Evolutionary conservation across 2,797 vertebrate species (phyloP), one percentile per base, ranked within the genome.

Genomic region (Cheirogaleus major): DNA sequence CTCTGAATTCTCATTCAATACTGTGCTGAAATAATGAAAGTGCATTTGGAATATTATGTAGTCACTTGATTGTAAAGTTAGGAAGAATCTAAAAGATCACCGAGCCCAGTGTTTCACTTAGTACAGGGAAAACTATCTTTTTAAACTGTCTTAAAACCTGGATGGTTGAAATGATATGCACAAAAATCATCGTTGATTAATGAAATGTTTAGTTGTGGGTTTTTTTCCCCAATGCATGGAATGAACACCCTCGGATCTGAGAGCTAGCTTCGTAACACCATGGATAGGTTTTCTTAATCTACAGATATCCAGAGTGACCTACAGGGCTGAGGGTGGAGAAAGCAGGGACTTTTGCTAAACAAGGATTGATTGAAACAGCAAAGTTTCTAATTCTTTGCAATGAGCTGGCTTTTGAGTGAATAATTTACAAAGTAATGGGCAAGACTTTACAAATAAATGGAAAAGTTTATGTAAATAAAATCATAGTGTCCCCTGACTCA

Each of bases 341-440:
- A 35, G 65, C 18, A 35, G 35, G 27, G 65, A 30, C 5, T 18
- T 92, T 78, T 35, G 32, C 27, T 95, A 93, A 92, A 87, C 84
- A 93, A 80, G 61, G 45, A 69, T 87, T 78, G 70, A 90, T 92
- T 89, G 59, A 12, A n/a, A 76, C 7, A 55, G 45, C 59, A 38
- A 38, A 27, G 43, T 38, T 92, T 81, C 96, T 89, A 81, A 95
- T 95, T 82, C 57, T 95, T 48, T 65, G 25, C 6, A 50, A 72
- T 57, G 43, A 80, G 52, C 67, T 87, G 63, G 81, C 57, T 80
- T n/a, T 69, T 48, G n/a, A 93, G 88, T 93, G 93, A 87, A 92
- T 93, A 78, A 93, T 92, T 96, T 97, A 84, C 63, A 73, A 94
- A 95, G 88, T 69, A 94, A 95, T 87, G 85, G 87, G 67, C 43